A percentile compares a stretch with the other conserved stretches of the same genome.
These are phyloP conservation scores for Tribolium freemani DNA, from an alignment of 2,888 invertebrate species.

Conservation along the genomic window DNA sequence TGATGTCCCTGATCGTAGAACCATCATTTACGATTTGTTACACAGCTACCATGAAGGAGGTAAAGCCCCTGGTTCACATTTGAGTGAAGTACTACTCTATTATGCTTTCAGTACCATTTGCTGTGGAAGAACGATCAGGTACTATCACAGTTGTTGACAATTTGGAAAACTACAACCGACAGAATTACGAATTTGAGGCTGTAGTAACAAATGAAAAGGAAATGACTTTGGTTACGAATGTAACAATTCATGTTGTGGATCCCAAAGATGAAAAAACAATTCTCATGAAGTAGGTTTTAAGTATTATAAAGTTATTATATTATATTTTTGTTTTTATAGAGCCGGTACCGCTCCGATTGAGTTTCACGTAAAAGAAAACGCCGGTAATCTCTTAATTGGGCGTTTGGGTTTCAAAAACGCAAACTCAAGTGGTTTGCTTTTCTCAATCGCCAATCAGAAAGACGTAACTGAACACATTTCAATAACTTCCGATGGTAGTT, in stretches of 20 bases:
- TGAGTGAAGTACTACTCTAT: background rate
- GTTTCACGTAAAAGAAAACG: conserved; percentile 84
- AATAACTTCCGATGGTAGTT: conserved; percentile 83
- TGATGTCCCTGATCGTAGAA: conserved; percentile 77
- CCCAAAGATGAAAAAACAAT: conserved; percentile 80
- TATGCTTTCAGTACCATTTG: conserved; percentile 82
- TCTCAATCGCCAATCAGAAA: conserved; percentile 86
- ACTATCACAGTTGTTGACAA: conserved; percentile 88
- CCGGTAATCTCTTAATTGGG: conserved; percentile 81
- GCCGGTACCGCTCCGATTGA: conserved; percentile 79
- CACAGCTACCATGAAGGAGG: conserved; percentile 88
- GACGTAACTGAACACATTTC: conserved; percentile 85
- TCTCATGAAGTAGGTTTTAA: conserved; percentile 74
- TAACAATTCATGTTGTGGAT: conserved; percentile 87
- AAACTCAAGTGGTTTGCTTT: conserved; percentile 70
- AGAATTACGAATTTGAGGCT: conserved; percentile 85
- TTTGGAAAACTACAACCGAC: conserved; percentile 77
- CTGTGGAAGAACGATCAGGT: conserved; percentile 89
- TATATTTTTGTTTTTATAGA: conserved; percentile 62
- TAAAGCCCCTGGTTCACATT: conserved; percentile 62
- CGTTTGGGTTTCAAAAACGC: conserved; percentile 74
- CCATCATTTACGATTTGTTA: conserved; percentile 81
- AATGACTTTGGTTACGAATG: conserved; percentile 82
- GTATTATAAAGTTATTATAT: conserved; percentile 1
- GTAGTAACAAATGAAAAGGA: conserved; percentile 79